Evolutionary conservation across 2,113 vertebrate genomes (phyloP).

Genomic region (Microtus oregoni): DNA sequence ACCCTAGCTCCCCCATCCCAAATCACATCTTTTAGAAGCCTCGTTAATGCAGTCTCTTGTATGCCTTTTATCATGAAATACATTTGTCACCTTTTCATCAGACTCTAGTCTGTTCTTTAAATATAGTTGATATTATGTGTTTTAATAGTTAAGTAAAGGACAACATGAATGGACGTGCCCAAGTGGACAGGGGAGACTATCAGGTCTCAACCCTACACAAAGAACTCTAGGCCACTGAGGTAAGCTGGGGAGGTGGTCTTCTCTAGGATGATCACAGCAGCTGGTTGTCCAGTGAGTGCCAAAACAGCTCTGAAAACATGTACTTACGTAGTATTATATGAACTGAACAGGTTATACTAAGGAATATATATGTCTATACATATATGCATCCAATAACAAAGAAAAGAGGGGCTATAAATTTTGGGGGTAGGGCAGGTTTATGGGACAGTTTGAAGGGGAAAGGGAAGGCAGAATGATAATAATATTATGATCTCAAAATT

Average conservation of each 20-base stretch:
- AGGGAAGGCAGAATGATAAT: neutral
- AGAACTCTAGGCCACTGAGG: neutral
- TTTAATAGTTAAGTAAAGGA: slow-evolving; percentile 19
- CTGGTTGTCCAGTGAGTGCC: neutral
- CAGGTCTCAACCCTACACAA: neutral
- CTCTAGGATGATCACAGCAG: neutral
- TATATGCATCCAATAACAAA: neutral
- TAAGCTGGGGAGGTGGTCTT: neutral
- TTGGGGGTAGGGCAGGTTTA: neutral
- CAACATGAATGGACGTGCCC: neutral
- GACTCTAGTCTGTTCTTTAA: neutral
- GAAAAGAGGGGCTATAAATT: neutral
- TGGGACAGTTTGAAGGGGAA: neutral
- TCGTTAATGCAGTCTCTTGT: neutral
- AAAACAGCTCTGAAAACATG: neutral
- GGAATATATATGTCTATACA: neutral
- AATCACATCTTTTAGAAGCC: neutral
- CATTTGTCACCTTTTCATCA: neutral
- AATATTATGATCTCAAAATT: neutral
- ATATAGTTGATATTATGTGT: neutral
- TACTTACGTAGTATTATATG: no score
- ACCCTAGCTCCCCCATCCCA: no score
- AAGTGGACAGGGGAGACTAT: neutral
- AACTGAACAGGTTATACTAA: neutral
- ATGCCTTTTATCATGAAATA: neutral